These are phyloP conservation scores for Ameiurus melas DNA, from an alignment of 2,113 vertebrate species.

Conservation along the genomic window DNA sequence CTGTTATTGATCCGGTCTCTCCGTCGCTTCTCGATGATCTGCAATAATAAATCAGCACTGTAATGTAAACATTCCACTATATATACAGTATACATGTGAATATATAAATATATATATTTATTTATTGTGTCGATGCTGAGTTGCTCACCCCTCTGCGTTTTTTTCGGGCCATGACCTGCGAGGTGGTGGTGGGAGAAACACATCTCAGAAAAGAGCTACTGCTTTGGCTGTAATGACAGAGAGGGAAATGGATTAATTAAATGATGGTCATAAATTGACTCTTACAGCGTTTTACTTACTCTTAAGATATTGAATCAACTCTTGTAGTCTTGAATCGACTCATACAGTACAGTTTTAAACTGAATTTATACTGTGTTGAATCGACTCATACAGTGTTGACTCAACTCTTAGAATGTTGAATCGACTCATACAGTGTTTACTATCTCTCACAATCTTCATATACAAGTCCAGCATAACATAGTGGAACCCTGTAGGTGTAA, in stretches of 20 bases:
- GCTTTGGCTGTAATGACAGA: constrained; percentile 70
- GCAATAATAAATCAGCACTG: constrained; percentile 34
- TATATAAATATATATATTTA: not conserved
- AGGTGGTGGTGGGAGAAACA: constrained; percentile 84
- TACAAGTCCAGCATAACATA: not conserved
- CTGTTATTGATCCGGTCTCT: constrained; percentile 96
- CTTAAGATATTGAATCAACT: not conserved
- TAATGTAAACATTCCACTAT: not conserved
- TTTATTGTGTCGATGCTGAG: too few relatives aligned
- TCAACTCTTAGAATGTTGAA: not conserved
- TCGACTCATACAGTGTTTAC: not conserved
- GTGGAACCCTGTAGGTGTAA: not conserved
- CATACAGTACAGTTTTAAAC: not conserved
- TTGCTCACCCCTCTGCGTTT: constrained; percentile 76
- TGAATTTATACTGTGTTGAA: not conserved
- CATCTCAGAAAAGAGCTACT: constrained; percentile 79
- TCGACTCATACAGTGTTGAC: not conserved
- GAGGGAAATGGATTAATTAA: not conserved
- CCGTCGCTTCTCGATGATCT: constrained; percentile 96
- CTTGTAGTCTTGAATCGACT: not conserved
- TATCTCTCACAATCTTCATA: not conserved
- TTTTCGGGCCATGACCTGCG: constrained; percentile 91
- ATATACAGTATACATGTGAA: not conserved
- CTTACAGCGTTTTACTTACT: not conserved
- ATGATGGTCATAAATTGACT: not conserved